These are phyloP conservation scores for Percina caprodes DNA, from an alignment of 2,113 vertebrate genomes.

Conservation along the genomic window DNA sequence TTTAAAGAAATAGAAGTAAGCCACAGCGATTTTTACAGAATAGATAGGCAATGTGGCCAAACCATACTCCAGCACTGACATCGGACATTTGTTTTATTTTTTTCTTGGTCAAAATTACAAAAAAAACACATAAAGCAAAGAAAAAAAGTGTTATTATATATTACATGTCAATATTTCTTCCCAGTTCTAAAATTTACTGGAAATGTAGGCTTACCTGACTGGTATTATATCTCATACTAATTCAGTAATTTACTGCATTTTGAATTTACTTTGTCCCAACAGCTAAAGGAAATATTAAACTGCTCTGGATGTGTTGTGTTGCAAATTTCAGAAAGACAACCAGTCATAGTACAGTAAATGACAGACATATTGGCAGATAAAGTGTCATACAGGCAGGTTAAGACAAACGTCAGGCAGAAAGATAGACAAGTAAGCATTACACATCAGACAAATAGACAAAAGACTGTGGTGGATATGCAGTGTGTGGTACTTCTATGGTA, in stretches of 20 bases:
- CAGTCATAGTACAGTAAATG: background rate
- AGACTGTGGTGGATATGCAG: conserved; percentile 54
- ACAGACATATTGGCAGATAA: background rate
- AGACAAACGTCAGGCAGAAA: conserved; percentile 31
- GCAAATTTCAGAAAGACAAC: conserved; percentile 2
- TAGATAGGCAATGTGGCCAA: too few relatives aligned
- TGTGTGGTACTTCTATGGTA: conserved; percentile 23
- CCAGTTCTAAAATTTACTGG: background rate
- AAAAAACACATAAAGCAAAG: background rate
- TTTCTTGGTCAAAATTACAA: background rate
- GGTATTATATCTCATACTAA: background rate
- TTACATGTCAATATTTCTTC: background rate
- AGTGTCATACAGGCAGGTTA: conserved; percentile 14
- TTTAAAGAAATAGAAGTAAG: too few relatives aligned
- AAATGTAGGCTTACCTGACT: background rate
- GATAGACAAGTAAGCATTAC: conserved; percentile 29
- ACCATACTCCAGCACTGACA: too few relatives aligned
- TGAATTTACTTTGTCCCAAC: background rate
- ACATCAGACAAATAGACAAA: conserved; percentile 63
- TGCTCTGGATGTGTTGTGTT: conserved; percentile 16
- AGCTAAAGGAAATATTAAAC: background rate
- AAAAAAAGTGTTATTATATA: background rate
- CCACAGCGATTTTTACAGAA: too few relatives aligned
- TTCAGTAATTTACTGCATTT: background rate
- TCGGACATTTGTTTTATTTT: background rate